Conservation (phyloP, 1,140 invertebrate genomes). For the Hyles euphorbiae region DNA sequence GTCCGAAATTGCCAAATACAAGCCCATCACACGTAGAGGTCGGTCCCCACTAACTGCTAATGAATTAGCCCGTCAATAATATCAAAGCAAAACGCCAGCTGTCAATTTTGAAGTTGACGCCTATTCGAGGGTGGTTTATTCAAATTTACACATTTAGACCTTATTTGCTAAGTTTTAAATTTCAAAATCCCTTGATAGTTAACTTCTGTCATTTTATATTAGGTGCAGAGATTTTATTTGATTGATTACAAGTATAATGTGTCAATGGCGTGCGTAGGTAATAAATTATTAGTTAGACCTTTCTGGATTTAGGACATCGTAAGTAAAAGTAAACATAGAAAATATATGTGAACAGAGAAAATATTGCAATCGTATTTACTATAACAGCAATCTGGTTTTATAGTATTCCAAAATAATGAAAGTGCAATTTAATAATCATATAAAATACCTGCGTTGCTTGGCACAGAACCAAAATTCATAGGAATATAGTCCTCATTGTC, state of each 20-base stretch:
- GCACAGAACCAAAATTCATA: too few relatives aligned
- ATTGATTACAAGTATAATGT: slow-evolving; percentile 58
- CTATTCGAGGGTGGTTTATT: slow-evolving; percentile 41
- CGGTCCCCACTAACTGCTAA: slow-evolving; percentile 24
- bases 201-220: slow-evolving; percentile 8
- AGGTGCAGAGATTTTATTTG: slow-evolving; percentile 38
- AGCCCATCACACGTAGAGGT: background rate
- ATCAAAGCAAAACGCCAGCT: slow-evolving; percentile 57
- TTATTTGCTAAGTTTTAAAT: background rate
- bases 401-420: too few relatives aligned
- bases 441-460: too few relatives aligned
- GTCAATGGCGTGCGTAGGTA: slow-evolving; percentile 43
- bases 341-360: too few relatives aligned
- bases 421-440: too few relatives aligned
- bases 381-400: too few relatives aligned
- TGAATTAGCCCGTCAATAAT: slow-evolving; percentile 60
- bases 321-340: too few relatives aligned
- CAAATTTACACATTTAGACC: background rate
- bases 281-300: background rate
- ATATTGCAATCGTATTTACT: too few relatives aligned
- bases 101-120: slow-evolving; percentile 50
- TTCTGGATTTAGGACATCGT: too few relatives aligned
- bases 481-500: too few relatives aligned
- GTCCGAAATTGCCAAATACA: too few relatives aligned
- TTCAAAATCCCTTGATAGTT: background rate